Percentiles rank a stretch among this genome's conserved stretches.
These are phyloP conservation scores for Drosophila repleta DNA, from an alignment of 1,140 invertebrate species.

Conservation along the genomic window DNA sequence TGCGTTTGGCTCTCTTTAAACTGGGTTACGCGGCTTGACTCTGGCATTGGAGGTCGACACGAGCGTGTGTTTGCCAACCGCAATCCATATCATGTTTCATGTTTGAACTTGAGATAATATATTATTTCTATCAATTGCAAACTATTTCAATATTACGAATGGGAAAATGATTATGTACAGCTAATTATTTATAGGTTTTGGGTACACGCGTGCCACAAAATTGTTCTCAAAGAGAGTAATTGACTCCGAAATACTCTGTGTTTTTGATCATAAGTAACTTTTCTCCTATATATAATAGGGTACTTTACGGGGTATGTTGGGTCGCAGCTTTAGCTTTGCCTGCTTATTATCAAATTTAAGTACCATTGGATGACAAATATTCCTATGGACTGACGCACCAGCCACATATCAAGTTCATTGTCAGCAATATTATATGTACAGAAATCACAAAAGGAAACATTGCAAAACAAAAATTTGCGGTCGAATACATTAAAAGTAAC, in stretches of 20 bases:
- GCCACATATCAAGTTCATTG: too few species aligned
- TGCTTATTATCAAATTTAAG: too few species aligned
- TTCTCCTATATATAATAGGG: not conserved
- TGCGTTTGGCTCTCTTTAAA: conserved; percentile 23
- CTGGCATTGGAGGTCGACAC: conserved; percentile 53
- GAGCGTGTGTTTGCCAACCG: conserved; percentile 13
- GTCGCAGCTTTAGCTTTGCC: too few species aligned
- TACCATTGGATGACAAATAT: too few species aligned
- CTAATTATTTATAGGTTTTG: not conserved
- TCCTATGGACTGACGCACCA: too few species aligned
- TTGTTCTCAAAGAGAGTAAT: not conserved
- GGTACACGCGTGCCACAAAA: not conserved
- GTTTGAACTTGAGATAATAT: conserved; percentile 39
- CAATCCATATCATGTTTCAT: conserved; percentile 31
- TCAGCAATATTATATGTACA: too few species aligned
- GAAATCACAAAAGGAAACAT: too few species aligned
- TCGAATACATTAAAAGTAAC: too few species aligned
- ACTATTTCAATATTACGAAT: not conserved
- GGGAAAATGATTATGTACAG: not conserved
- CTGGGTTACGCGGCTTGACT: conserved; percentile 62
- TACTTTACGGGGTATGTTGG: too few species aligned
- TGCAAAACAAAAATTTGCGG: too few species aligned
- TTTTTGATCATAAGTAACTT: too few species aligned
- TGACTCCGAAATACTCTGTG: not conserved
- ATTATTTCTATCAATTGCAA: not conserved